Evolutionary conservation across 2,888 invertebrate genomes (phyloP), one percentile per base, ranked within the genome.

Genomic region (Hypercompe scribonia): DNA sequence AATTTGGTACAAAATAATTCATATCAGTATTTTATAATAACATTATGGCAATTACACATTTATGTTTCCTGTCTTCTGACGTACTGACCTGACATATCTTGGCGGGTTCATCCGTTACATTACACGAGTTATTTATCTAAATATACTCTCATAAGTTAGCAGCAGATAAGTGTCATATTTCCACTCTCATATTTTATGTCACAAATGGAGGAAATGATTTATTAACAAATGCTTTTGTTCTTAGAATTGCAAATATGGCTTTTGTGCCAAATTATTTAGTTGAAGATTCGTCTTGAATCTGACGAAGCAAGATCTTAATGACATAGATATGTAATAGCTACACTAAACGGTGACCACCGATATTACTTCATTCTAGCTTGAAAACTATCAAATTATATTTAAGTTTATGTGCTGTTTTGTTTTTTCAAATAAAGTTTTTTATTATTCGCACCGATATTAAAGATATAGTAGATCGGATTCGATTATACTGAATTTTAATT

Each of bases 61-160:
- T n/a, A n/a, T 11, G 2, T n/a, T n/a, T 15, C 15, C 28, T 15
- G 31, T 31, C 31, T 8, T 61, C n/a, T 34, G 34, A 54, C 15
- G 15, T 24, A 63, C n/a, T 18, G 36, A 36, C 21, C 24, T 54
- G 63, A 73, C n/a, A 64, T n/a, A 78, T 74, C 50, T 34, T 64
- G 64, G 28, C 50, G 39, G 13, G 61, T 13, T 65, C 61, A 58
- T 66, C 28, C 58, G 34, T 64, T 63, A 21, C 61, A 72, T 70
- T 67, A 71, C 33, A n/a, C 63, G 46, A 69, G 63, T 65, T 39
- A 74, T 78, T 79, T 72, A 74, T 71, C 42, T 21, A 24, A 50
- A 71, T 61, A 42, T 36, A 64, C 69, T 72, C 54, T 34, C 72
- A 79, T 71, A 74, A 42, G 7, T 46, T 33, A 42, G n/a, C 42